Percentiles rank a stretch among this genome's conserved stretches.
These are phyloP conservation scores for Scalopus aquaticus DNA, from an alignment of 2,113 vertebrate genomes.

Conservation along the genomic window DNA sequence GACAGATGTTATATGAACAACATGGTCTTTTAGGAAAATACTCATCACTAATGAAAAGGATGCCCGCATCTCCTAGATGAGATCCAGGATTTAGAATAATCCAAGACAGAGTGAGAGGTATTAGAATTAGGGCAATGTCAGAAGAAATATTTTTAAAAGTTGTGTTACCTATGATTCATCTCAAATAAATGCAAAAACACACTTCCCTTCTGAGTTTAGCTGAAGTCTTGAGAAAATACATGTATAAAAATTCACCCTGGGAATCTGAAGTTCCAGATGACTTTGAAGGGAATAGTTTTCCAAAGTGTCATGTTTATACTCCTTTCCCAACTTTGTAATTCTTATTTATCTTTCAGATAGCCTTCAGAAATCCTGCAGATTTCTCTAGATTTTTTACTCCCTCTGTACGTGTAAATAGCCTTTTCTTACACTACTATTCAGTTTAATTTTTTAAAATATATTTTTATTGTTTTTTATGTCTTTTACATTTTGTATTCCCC, in stretches of 20 bases:
- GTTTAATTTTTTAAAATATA: no score
- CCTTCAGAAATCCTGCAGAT: neutral
- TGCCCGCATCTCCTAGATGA: neutral
- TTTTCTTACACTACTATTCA: neutral
- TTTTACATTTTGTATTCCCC: no score
- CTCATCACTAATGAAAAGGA: neutral
- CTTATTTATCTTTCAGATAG: neutral
- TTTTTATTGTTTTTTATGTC: no score
- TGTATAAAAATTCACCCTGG: neutral
- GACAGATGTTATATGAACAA: neutral
- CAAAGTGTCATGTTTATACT: neutral
- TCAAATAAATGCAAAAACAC: neutral
- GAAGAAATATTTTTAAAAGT: neutral
- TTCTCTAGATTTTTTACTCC: neutral
- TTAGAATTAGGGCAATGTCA: neutral
- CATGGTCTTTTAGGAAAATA: neutral
- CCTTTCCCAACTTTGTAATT: neutral
- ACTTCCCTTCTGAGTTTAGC: neutral
- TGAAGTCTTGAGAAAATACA: neutral
- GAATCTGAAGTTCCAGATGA: neutral
- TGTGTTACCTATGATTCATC: neutral
- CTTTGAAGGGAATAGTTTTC: neutral
- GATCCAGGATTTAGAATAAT: neutral
- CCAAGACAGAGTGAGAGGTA: neutral
- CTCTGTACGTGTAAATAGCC: neutral